phyloP scores from a whole-genome alignment of 2,113 vertebrate species.

The Turnix velox region DNA sequence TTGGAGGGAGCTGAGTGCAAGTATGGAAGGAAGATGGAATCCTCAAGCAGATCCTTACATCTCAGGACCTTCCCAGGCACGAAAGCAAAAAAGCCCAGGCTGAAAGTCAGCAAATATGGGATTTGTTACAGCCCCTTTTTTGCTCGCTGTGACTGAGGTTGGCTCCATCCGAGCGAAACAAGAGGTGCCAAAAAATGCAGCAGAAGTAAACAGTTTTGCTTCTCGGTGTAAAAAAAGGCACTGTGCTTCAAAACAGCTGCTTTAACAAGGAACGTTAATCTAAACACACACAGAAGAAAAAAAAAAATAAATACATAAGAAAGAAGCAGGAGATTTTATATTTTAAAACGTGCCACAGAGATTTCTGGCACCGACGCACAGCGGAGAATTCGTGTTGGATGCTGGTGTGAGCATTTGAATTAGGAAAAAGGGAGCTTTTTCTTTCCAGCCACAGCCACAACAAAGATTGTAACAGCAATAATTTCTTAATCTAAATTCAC shows the following conservation, averaged over 20 bases:
- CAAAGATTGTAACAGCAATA: background rate
- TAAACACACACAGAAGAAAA: too few species aligned
- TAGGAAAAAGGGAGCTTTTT: background rate
- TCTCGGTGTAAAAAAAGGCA: conserved; percentile 30
- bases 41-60: background rate
- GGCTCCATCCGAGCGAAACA: conserved; percentile 4
- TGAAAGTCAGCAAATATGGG: background rate
- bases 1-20: background rate
- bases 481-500: background rate
- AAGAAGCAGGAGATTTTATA: background rate
- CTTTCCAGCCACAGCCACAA: background rate
- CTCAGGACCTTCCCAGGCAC: background rate
- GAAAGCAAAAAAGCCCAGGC: background rate
- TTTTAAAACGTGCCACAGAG: conserved; percentile 12
- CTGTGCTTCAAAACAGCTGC: conserved; percentile 35
- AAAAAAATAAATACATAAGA: too few species aligned
- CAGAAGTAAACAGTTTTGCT: conserved; percentile 48
- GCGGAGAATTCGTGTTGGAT: background rate
- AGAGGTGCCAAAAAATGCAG: conserved; percentile 35
- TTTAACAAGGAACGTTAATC: background rate
- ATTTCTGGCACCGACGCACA: background rate
- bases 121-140: background rate
- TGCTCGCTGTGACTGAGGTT: background rate
- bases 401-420: background rate
- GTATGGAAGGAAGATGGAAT: fast-evolving